A percentile compares a stretch with the other conserved stretches of the same genome.
phyloP scores from a whole-genome alignment of 2,888 invertebrate genomes.

The Pegoplata infirma region DNA sequence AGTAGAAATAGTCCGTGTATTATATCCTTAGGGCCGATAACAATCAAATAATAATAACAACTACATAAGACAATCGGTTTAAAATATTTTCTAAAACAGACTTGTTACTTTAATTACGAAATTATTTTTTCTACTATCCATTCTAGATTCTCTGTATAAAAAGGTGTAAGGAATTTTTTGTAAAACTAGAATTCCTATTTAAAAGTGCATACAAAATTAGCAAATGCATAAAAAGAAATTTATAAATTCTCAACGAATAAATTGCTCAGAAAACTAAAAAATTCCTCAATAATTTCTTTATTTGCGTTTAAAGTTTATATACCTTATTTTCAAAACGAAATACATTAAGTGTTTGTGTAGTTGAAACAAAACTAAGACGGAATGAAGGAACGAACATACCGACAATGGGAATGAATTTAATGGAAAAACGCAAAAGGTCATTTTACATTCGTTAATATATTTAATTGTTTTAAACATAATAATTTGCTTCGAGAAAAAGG shows the following conservation, averaged over 20 bases:
- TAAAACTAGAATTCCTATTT: conserved; percentile 14
- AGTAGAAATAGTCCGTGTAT: no score
- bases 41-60: no score
- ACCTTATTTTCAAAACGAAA: conserved; percentile 30
- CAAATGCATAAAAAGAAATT: conserved; percentile 33
- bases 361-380: conserved; percentile 2
- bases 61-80: no score
- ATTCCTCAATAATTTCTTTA: conserved; percentile 65
- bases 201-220: conserved; percentile 21
- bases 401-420: not conserved
- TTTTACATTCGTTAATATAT: conserved; percentile 37
- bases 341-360: conserved; percentile 25
- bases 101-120: not conserved
- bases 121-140: no score
- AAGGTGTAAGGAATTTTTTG: conserved; percentile 52
- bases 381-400: not conserved
- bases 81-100: no score
- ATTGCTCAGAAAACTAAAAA: conserved; percentile 20
- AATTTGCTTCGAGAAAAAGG: conserved; percentile 27
- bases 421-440: conserved; percentile 25
- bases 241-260: conserved; percentile 45
- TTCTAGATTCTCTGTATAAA: no score
- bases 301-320: conserved; percentile 50
- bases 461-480: conserved; percentile 49
- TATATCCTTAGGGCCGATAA: no score